A percentile compares a stretch with the other conserved stretches of the same genome.
Conservation (phyloP, 2,888 invertebrate species). For the Microctonus aethiopoides region DNA sequence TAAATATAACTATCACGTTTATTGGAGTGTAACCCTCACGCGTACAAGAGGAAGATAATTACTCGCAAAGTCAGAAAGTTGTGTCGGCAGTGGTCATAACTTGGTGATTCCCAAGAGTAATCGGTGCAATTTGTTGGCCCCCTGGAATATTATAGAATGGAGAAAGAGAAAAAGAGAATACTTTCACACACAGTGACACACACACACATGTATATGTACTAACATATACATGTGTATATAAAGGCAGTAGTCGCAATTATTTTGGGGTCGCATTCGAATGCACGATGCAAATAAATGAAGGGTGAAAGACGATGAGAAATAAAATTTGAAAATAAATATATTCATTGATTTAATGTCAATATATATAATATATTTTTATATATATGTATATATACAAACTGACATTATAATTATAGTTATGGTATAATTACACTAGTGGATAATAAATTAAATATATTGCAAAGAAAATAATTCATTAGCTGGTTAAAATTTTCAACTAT, state of each 20-base stretch:
- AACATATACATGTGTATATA: too few species aligned
- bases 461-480: too few species aligned
- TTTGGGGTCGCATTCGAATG: slow-evolving; percentile 49
- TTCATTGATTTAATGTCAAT: too few species aligned
- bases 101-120: slow-evolving; percentile 56
- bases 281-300: slow-evolving; percentile 52
- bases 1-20: slow-evolving; percentile 12
- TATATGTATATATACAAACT: too few species aligned
- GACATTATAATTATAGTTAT: too few species aligned
- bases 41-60: slow-evolving; percentile 57
- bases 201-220: too few species aligned
- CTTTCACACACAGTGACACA: slow-evolving; percentile 23
- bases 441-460: too few species aligned
- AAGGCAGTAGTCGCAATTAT: slow-evolving; percentile 56
- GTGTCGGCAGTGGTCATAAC: slow-evolving; percentile 60
- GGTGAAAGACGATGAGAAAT: slow-evolving; percentile 39
- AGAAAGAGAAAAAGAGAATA: slow-evolving; percentile 25
- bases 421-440: too few species aligned
- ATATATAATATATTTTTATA: too few species aligned
- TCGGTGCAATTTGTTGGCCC: slow-evolving; percentile 59
- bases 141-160: background rate
- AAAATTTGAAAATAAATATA: too few species aligned
- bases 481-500: too few species aligned
- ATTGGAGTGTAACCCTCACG: slow-evolving; percentile 32
- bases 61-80: slow-evolving; percentile 60